A percentile compares a stretch with the other conserved stretches of the same genome.
Conservation (phyloP, 2,797 vertebrate genomes). For the Myotis pilosus region DNA sequence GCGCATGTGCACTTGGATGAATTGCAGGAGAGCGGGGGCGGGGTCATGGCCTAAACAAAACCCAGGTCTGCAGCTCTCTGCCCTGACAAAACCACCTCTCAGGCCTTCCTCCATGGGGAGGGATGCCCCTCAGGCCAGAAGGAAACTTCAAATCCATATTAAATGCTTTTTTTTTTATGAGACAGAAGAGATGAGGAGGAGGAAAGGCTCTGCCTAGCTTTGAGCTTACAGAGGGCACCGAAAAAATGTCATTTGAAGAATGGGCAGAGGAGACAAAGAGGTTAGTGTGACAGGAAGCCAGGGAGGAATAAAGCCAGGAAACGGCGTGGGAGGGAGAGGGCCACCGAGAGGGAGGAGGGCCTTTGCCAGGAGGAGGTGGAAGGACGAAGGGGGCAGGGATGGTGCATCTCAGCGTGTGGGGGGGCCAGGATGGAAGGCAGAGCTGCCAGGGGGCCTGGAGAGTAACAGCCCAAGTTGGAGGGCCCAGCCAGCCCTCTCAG, state of each 20-base stretch:
- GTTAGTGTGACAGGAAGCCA: slow-evolving; percentile 38
- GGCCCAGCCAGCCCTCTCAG: neutral
- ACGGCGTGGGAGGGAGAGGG: neutral
- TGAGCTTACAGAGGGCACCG: neutral
- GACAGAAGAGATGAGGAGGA: slow-evolving; percentile 17
- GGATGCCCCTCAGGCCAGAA: neutral
- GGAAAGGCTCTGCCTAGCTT: neutral
- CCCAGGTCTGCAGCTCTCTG: neutral
- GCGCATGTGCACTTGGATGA: neutral
- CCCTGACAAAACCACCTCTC: neutral
- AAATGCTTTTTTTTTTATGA: neutral
- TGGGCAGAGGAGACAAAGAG: slow-evolving; percentile 41
- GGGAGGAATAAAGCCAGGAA: slow-evolving; percentile 26
- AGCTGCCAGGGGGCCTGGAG: neutral
- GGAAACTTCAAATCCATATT: neutral
- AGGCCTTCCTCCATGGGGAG: neutral
- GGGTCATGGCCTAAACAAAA: neutral
- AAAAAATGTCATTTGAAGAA: neutral
- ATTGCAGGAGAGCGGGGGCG: neutral
- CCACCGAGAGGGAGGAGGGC: neutral
- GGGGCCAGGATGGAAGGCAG: fast-evolving
- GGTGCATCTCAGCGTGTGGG: neutral
- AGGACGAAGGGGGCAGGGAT: neutral
- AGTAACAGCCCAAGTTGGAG: fast-evolving
- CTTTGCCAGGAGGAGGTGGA: neutral